Base-by-base conservation (phyloP, 2,113 vertebrate genomes). In the Eonycteris spelaea region DNA sequence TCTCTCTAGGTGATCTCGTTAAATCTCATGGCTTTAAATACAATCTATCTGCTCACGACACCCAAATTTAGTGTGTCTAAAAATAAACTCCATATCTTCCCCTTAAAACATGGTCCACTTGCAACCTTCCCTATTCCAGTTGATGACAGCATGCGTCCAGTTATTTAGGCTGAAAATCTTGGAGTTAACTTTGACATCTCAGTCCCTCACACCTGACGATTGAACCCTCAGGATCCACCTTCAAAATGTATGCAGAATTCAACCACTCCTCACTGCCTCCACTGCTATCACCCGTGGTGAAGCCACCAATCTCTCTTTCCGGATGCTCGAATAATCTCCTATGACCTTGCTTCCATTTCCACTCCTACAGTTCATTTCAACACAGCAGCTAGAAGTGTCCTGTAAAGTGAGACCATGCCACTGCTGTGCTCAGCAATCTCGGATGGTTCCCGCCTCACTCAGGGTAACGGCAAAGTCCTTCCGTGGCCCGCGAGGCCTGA, bases 401-500 rank as follows among this genome's bases (percentile, higher is more conserved):
- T 71, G 40, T 4, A 7, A 43, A 55, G 24, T 67, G 13, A 43
- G 55, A 26, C 45, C n/a, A 35, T 0, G 0, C 16, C 53, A 12
- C 16, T 1, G 6, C 61, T 59, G 61, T 13, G 19, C 24, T 30
- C 77, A 21, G 19, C 28, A 22, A 12, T 9, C 63, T 67, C 5
- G 0, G 1, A 14, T 0, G 9, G 45, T 19, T 59, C 5, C 18
- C 82, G 13, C 6, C 12, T 40, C 35, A 26, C 59, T 77, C 3
- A 57, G 35, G 43, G n/a, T 11, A n/a, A 40, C 43, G 24, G 35
- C 55, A 24, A 24, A 57, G 40, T 43, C 38, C 67, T 92, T 35
- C 65, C 21, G 0, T 5, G 14, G 55, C 40, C 48, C 0, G 0
- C 0, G 55, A 80, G 38, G 8, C 28, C 43, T 11, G 0, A 21